phyloP scores from a whole-genome alignment of 2,797 vertebrate species.

The Chrysocyon brachyurus region DNA sequence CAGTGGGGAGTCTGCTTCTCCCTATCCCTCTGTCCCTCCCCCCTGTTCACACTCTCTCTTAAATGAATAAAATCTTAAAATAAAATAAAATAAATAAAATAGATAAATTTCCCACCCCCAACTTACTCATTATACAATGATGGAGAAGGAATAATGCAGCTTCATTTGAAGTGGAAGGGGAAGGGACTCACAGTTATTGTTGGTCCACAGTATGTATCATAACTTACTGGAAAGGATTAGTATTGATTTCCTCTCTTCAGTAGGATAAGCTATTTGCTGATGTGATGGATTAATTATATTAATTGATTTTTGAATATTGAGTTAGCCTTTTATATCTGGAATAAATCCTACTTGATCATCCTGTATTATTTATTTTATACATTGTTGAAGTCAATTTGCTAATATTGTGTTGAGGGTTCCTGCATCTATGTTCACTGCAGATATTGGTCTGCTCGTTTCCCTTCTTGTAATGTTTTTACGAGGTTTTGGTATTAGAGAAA shows the following conservation, averaged over 20 bases:
- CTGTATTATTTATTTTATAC: neutral
- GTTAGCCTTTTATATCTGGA: neutral
- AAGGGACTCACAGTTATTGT: conserved; percentile 9
- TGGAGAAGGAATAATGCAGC: neutral
- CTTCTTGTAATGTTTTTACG: neutral
- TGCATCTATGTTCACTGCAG: neutral
- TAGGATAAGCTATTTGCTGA: neutral
- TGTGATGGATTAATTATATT: conserved; percentile 12
- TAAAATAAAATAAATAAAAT: neutral
- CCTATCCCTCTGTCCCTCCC: too few relatives aligned
- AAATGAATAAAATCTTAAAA: too few relatives aligned
- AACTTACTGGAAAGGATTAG: neutral
- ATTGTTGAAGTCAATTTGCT: neutral
- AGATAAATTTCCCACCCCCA: neutral
- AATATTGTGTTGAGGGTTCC: neutral
- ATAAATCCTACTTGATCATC: neutral
- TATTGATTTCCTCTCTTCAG: conserved; percentile 19
- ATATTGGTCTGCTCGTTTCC: neutral
- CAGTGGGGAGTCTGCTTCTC: too few relatives aligned
- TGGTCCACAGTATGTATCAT: neutral
- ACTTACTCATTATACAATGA: neutral
- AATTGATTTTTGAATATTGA: conserved; percentile 42
- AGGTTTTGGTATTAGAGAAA: neutral
- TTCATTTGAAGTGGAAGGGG: neutral
- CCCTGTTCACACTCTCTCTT: too few relatives aligned